Evolutionary conservation across 1,140 invertebrate genomes (phyloP).

Genomic region (Thaumatotibia leucotreta): DNA sequence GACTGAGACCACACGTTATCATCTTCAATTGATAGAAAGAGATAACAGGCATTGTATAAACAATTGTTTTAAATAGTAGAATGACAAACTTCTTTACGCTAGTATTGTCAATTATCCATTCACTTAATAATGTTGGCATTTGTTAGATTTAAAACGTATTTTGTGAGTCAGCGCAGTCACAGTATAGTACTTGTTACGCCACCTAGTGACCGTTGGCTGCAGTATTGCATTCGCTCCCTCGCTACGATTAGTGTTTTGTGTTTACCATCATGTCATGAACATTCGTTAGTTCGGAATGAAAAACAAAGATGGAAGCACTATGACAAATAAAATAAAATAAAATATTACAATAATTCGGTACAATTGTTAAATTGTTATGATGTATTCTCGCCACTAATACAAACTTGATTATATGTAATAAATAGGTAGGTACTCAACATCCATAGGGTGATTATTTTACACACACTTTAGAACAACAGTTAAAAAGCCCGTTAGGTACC

Average conservation of each 20-base stretch:
- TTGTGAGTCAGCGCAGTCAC: background rate
- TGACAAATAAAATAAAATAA: background rate
- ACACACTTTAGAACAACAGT: no score
- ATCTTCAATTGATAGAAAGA: slow-evolving; percentile 23
- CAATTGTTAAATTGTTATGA: background rate
- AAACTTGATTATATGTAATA: no score
- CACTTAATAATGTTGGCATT: background rate
- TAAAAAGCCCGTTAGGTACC: no score
- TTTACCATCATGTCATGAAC: background rate
- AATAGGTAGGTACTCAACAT: no score
- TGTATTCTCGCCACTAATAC: background rate
- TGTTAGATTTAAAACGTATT: background rate
- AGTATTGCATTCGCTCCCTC: background rate
- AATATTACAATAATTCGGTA: no score
- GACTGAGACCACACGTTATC: slow-evolving; percentile 45
- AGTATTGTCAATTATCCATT: background rate
- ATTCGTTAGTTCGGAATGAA: background rate
- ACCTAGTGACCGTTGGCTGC: slow-evolving; percentile 13
- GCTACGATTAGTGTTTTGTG: background rate
- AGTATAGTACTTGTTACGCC: slow-evolving; percentile 16
- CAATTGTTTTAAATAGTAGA: background rate
- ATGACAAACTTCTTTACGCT: background rate
- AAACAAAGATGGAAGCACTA: background rate
- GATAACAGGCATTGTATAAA: slow-evolving; percentile 16
- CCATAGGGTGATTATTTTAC: no score